Evolutionary conservation across 2,888 invertebrate species (phyloP).

Genomic region (Perizoma flavofasciatum): DNA sequence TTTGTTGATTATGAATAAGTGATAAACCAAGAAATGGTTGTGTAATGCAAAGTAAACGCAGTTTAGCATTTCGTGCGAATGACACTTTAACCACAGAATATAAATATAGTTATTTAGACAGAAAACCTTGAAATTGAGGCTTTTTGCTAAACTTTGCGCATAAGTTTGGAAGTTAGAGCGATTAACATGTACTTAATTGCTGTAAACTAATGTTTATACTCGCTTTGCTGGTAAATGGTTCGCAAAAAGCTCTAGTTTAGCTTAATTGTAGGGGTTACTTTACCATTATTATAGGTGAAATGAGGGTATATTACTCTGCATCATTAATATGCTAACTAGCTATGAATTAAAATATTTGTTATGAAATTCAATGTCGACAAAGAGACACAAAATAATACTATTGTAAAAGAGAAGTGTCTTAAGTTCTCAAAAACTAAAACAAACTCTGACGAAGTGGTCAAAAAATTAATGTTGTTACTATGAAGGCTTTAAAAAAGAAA

Average conservation of each 20-base stretch:
- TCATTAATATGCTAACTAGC: constrained; percentile 6
- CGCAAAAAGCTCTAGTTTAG: constrained; percentile 26
- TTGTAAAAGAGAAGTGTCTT: too few species aligned
- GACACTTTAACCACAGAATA: constrained; percentile 22
- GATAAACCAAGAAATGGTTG: constrained; percentile 11
- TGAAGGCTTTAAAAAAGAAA: not conserved
- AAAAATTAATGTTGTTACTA: not conserved
- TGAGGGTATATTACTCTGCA: constrained; percentile 5
- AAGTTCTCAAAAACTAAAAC: too few species aligned
- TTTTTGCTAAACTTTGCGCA: constrained; percentile 41
- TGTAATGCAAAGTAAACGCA: constrained; percentile 11
- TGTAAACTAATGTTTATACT: constrained; percentile 40
- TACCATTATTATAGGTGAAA: constrained; percentile 18
- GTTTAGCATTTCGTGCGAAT: constrained; percentile 14
- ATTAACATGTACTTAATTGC: constrained; percentile 42
- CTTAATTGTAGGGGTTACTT: constrained; percentile 23
- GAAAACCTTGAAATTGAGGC: constrained; percentile 31
- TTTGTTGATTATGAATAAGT: constrained; percentile 31
- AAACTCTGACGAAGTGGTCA: too few species aligned
- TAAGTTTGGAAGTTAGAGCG: constrained; percentile 39
- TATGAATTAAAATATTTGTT: constrained; percentile 1
- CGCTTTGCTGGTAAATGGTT: constrained; percentile 23
- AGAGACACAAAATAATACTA: too few species aligned
- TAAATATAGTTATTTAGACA: constrained; percentile 19
- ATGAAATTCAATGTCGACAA: not conserved